Percentiles rank a stretch among this genome's conserved stretches.
These are phyloP conservation scores for Oikopleura albicans DNA, from an alignment of 23 tunicate species.

Conservation along the genomic window DNA sequence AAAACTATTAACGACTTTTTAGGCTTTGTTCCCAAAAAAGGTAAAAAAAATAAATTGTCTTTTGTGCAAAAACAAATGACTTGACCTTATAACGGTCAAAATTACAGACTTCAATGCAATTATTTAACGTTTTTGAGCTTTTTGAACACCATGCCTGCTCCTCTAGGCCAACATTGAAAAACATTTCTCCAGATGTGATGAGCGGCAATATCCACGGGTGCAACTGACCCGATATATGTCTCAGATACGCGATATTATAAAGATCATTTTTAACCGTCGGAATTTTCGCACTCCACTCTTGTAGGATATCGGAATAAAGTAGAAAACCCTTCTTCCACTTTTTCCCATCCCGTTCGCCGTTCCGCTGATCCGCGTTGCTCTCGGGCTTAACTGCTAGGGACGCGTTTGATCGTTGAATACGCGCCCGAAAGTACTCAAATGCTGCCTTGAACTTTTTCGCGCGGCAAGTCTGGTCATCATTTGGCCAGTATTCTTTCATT, in stretches of 20 bases:
- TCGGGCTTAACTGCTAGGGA: background rate
- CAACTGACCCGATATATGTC: background rate
- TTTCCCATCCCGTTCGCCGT: too few relatives aligned
- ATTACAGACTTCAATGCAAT: too few relatives aligned
- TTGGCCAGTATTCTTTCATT: background rate
- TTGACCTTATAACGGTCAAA: too few relatives aligned
- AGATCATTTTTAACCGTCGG: background rate
- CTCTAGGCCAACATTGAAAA: background rate
- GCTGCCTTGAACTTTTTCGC: background rate
- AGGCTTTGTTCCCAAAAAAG: too few relatives aligned
- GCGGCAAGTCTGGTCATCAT: background rate
- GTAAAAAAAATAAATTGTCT: too few relatives aligned
- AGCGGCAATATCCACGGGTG: slow-evolving; percentile 15
- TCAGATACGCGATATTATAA: background rate
- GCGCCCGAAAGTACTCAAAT: background rate
- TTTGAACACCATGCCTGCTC: too few relatives aligned
- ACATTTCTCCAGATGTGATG: background rate
- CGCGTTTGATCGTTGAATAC: background rate
- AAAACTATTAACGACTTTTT: too few relatives aligned
- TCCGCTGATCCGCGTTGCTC: background rate
- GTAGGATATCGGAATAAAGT: background rate
- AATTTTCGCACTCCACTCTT: slow-evolving; percentile 6
- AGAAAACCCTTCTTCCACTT: background rate
- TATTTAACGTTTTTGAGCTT: too few relatives aligned
- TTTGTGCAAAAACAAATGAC: too few relatives aligned